Base-by-base conservation (phyloP, 2,113 vertebrate species). In the Opisthocomus hoazin region DNA sequence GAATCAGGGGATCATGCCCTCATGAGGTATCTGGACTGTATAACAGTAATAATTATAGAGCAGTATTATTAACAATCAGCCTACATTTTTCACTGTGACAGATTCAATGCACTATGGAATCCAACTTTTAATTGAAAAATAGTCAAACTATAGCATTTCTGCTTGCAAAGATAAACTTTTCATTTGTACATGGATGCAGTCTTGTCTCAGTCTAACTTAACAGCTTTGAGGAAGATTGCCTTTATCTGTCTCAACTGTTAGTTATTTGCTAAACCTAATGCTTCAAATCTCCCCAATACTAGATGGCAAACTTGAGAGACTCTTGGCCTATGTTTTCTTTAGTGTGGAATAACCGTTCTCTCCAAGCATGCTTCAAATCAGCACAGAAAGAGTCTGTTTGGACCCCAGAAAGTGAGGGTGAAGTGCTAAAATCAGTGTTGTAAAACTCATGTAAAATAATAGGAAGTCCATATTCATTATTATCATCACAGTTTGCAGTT, bases 91-190 rank as follows among this genome's bases (percentile, higher is more conserved):
- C 96, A 96, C 93, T 87, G 91, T 95, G 94, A 97, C 91, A 94
- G 89, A 85, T 91, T 89, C 91, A 94, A 80, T 89, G 94, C 91
- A 81, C 94, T 96, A 87, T 19, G 69, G 96, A 96, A 95, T 76
- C 74, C 84, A 96, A 93, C 60, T 96, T 97, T 94, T 96, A 96
- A 97, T 95, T 95, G 94, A 95, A 97, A 97, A 96, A 97, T 45
- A 96, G 84, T 89, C 89, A 95, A 94, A 92, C 80, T 95, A 89
- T 39, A 91, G 77, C 87, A 22, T 48, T 73, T 60, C 84, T 94
- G 86, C 91, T 91, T 89, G 87, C 74, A 91, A 91, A 96, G 96
- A 96, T 94, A 96, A 96, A 96, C 84, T 87, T 97, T 79, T 96
- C 84, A 84, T 89, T 96, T 84, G 65, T 89, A 87, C 84, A n/a